These are phyloP conservation scores for Hippocampus kuda DNA, from an alignment of 2,797 vertebrate genomes.

Conservation along the genomic window DNA sequence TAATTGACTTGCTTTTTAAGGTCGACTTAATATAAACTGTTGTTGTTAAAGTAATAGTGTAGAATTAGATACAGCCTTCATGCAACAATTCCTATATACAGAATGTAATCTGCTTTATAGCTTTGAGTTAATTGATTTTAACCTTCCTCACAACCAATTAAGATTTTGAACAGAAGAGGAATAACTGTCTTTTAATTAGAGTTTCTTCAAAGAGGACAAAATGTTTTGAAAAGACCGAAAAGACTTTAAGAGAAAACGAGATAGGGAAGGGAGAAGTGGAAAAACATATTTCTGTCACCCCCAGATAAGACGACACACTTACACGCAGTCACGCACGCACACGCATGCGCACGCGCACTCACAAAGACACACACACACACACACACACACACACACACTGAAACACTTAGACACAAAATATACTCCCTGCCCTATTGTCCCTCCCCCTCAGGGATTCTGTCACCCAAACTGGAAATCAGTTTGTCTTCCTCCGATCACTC, in stretches of 20 bases:
- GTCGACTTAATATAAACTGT: not conserved
- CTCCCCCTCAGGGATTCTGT: conserved; percentile 34
- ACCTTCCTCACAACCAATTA: not conserved
- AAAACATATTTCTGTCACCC: conserved; percentile 54
- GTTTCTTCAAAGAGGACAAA: conserved; percentile 10
- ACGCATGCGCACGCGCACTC: not conserved
- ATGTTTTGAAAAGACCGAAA: conserved; percentile 1
- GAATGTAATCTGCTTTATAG: conserved; percentile 3
- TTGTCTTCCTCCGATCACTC: conserved; percentile 48
- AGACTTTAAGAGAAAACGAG: conserved; percentile 10
- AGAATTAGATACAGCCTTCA: not conserved
- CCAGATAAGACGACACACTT: conserved; percentile 40
- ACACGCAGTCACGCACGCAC: not conserved
- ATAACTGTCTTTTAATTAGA: conserved; percentile 16
- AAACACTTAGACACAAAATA: not conserved
- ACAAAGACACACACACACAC: not conserved
- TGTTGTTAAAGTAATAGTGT: not conserved
- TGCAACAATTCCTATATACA: conserved; percentile 1
- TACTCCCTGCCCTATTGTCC: conserved; percentile 29
- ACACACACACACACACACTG: conserved; percentile 7
- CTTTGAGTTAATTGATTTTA: conserved; percentile 8
- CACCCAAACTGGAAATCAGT: conserved; percentile 58
- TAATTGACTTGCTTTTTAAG: not conserved
- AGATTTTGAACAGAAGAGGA: conserved; percentile 2
- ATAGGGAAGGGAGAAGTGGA: conserved; percentile 26